These are phyloP conservation scores for Anguilla megastoma DNA, from an alignment of 2,797 vertebrate species.

Conservation along the genomic window DNA sequence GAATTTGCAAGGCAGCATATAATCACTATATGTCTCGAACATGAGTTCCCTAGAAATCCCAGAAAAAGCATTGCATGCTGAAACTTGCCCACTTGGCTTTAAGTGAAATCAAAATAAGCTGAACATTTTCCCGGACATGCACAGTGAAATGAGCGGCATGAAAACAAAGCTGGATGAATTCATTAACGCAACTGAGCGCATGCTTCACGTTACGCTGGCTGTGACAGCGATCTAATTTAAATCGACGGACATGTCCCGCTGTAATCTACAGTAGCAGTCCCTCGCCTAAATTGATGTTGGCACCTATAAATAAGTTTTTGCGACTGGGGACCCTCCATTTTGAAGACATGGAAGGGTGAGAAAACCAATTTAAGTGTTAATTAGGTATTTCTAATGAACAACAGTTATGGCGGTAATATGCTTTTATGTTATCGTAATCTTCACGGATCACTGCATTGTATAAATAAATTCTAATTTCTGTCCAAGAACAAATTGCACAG, in stretches of 20 bases:
- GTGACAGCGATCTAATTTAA: not conserved
- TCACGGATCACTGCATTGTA: constrained; percentile 82
- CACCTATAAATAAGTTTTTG: constrained; percentile 72
- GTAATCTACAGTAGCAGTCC: constrained; percentile 48
- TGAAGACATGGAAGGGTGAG: constrained; percentile 76
- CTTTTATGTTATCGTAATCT: constrained; percentile 81
- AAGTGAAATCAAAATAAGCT: not conserved
- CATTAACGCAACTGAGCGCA: not conserved
- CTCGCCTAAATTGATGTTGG: constrained; percentile 1
- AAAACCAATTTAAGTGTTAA: constrained; percentile 86
- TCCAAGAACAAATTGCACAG: not conserved
- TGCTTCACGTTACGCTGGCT: not conserved
- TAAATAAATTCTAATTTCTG: constrained; percentile 65
- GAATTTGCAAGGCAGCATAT: not conserved
- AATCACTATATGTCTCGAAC: not conserved
- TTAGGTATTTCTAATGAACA: constrained; percentile 84
- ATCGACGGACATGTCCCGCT: constrained; percentile 29
- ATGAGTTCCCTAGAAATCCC: not conserved
- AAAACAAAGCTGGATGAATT: constrained; percentile 3
- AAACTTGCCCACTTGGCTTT: not conserved
- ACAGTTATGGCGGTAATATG: constrained; percentile 79
- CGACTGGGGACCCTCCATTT: constrained; percentile 73
- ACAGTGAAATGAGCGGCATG: not conserved
- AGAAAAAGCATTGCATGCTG: not conserved
- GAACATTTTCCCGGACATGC: not conserved